A percentile compares a stretch with the other conserved stretches of the same genome.
These are phyloP conservation scores for Proteles cristata DNA, from an alignment of 2,113 vertebrate species.

Conservation along the genomic window DNA sequence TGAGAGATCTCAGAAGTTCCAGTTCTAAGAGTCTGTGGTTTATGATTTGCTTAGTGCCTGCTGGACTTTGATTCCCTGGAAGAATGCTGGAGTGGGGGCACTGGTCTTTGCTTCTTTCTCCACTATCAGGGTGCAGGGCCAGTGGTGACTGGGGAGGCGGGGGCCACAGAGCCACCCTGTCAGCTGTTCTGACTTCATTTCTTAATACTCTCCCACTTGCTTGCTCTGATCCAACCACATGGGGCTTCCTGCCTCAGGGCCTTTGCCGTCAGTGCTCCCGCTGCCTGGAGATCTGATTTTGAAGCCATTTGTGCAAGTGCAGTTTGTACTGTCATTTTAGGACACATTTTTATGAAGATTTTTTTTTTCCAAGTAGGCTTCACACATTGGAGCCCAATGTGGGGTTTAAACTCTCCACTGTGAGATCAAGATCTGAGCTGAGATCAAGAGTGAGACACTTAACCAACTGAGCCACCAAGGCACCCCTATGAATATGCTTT, in stretches of 20 bases:
- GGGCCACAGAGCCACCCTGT: slow-evolving; percentile 41
- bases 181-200: not conserved
- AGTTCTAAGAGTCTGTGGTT: not conserved
- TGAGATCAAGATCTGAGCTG: no score
- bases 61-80: not conserved
- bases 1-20: not conserved
- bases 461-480: no score
- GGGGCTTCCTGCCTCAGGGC: not conserved
- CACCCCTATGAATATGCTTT: not conserved
- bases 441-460: no score
- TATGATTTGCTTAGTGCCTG: not conserved
- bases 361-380: no score
- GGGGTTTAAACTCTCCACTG: no score
- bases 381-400: no score
- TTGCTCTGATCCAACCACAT: not conserved
- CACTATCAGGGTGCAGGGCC: not conserved
- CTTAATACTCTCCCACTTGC: not conserved
- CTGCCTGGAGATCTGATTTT: not conserved
- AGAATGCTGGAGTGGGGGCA: not conserved
- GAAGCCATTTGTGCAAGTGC: not conserved
- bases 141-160: not conserved
- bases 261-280: not conserved
- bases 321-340: not conserved
- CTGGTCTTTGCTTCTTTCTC: not conserved
- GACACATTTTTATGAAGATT: slow-evolving; percentile 10